Base-by-base conservation (phyloP, 2,113 vertebrate genomes). In the Aphyosemion australe region DNA sequence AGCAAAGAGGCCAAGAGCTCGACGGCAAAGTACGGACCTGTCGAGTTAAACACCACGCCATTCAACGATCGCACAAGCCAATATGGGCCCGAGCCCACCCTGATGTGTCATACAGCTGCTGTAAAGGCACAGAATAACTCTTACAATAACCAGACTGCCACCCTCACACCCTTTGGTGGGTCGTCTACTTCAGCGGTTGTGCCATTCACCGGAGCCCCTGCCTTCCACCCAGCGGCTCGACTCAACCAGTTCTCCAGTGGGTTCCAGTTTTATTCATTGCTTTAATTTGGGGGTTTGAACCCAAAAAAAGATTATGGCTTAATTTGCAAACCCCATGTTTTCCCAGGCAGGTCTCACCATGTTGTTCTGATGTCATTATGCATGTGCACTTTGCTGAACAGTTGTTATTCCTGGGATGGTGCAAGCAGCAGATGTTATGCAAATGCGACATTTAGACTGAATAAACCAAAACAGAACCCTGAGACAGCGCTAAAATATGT, bases 1-100 rank as follows among this genome's bases (percentile, higher is more conserved):
- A 99, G 97, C 90, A 99, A 99, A 91, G 96, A 98, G 90, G 94
- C 95, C 91, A 98, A 98, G 93, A 93, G 92, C 82, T 93, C 95
- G 59, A 65, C 93, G 45, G 92, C 94, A 82, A 98, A 98, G 83
- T 97, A 96, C 72, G 93, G 94, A 80, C 89, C 94, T 21, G 96
- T 96, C 66, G 95, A 90, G 85, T 60, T 91, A 12, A 89, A 93
- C 60, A 74, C 81, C 90, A 93, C 82, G 81, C 74, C 94, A 3
- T 61, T 91, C 77, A 92, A 83, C 58, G 64, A 92, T 59, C 93
- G 94, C 3, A 85, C 92, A 80, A 93, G 91, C 77, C 95, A 94
- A 78, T 96, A 97, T 15, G 97, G 95, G 52, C 93, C 94, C 2
- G 97, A 99, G 72, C 95, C 94, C 83, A 92, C 94, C 50, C 89